These are phyloP conservation scores for Adelosebastes latens DNA, from an alignment of 2,797 vertebrate genomes.

Conservation along the genomic window DNA sequence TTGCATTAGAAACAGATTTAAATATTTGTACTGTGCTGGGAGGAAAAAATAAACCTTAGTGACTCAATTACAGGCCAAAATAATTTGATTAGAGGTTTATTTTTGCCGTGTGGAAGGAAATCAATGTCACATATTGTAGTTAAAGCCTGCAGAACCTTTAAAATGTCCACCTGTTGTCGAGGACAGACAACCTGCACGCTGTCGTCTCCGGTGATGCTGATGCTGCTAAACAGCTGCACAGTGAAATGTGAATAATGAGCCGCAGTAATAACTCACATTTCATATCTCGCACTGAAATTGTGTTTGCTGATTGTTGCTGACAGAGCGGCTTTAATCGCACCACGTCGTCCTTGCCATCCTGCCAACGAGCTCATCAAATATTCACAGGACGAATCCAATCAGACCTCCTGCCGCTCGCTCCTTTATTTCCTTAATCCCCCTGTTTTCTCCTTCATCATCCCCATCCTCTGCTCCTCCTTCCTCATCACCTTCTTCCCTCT, in stretches of 20 bases:
- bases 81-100: too few relatives aligned
- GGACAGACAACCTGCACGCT: too few relatives aligned
- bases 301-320: constrained; percentile 6
- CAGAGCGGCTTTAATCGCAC: constrained; percentile 14
- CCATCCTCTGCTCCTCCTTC: not conserved
- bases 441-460: constrained; percentile 1
- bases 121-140: too few relatives aligned
- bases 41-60: too few relatives aligned
- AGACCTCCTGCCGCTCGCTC: constrained; percentile 18
- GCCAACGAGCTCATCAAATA: constrained; percentile 26
- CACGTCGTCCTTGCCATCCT: constrained; percentile 5
- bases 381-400: constrained; percentile 47
- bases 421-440: constrained; percentile 38
- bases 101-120: too few relatives aligned
- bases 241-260: not conserved
- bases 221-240: not conserved
- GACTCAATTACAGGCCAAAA: too few relatives aligned
- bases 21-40: too few relatives aligned
- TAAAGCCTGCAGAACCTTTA: too few relatives aligned
- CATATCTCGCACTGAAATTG: not conserved
- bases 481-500: not conserved
- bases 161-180: too few relatives aligned
- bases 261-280: not conserved
- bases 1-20: too few relatives aligned
- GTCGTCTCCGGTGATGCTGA: too few relatives aligned